Conservation (phyloP, 2,888 invertebrate species). For the Acrobasis consociella region DNA sequence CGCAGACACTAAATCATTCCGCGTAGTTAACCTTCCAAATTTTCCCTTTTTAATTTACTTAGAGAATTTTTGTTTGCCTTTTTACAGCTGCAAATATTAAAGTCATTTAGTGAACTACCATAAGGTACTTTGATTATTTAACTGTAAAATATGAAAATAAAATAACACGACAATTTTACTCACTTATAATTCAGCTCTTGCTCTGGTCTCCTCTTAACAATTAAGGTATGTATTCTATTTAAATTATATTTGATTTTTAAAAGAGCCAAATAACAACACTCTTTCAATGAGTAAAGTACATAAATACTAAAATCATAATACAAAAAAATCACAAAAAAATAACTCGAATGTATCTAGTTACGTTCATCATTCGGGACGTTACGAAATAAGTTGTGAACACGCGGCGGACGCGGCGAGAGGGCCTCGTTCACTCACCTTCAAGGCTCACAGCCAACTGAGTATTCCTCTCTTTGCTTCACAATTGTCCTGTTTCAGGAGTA, state of each 20-base stretch:
- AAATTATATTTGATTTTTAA: not conserved
- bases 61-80: not conserved
- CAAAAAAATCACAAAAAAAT: not conserved
- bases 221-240: not conserved
- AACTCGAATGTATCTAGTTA: not conserved
- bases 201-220: not conserved
- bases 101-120: not conserved
- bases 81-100: not conserved
- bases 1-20: conserved; percentile 42
- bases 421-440: conserved; percentile 53
- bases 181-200: conserved; percentile 12
- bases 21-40: conserved; percentile 9
- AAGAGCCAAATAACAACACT: not conserved
- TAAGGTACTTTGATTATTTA: no score
- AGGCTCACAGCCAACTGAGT: conserved; percentile 74
- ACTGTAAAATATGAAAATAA: no score
- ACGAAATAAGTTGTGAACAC: conserved; percentile 72
- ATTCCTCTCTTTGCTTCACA: conserved; percentile 55
- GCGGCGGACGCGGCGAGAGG: conserved; percentile 40
- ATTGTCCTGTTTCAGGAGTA: conserved; percentile 48
- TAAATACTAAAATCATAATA: not conserved
- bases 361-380: conserved; percentile 33
- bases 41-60: not conserved
- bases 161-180: not conserved
- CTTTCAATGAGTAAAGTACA: not conserved